Evolutionary conservation across 2,113 vertebrate species (phyloP), one percentile per base, ranked within the genome.

Genomic region (Notechis scutatus): DNA sequence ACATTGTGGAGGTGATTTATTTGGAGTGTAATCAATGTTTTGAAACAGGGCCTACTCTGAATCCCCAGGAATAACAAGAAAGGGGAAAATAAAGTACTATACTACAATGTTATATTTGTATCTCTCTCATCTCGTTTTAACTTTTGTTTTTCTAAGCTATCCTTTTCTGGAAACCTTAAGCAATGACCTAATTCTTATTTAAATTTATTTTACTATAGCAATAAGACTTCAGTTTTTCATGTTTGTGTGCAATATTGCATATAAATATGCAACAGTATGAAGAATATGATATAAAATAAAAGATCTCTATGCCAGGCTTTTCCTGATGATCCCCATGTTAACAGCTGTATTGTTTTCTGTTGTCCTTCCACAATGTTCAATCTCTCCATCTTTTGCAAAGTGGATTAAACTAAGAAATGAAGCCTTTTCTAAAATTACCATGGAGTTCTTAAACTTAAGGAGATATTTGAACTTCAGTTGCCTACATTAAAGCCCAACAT

Each of bases 1-100:
- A 23, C 52, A 39, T 89, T 10, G 18, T 56, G 45, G 52, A 81
- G 52, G 87, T 81, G 92, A 92, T 92, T 92, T 92, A 85, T 89
- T 55, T 92, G 52, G 61, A 45, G 39, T n/a, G 61, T 15, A 26
- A 24, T 52, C 50, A 45, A 54, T 64, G 50, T 42, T 89, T 92
- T 47, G 18, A 64, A 52, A 92, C 6, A 26, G 57, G 55, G 69
- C 85, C 47, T 61, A 92, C 47, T 61, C 12, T 14, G 39, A 55
- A 55, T 45, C 7, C 56, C 87, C 56, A 52, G 34, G 87, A 56
- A 45, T 29, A 61, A 8, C 5, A 50, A 21, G 12, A 39, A 39
- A 85, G 50, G 39, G 47, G 34, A 6, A 57, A 89, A 89, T 9
- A 7, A 81, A 81, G 34, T 34, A 18, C 39, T 18, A 20, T 11